Evolutionary conservation across 2,113 vertebrate species (phyloP), one percentile per base, ranked within the genome.

Genomic region (Xiphophorus hellerii): DNA sequence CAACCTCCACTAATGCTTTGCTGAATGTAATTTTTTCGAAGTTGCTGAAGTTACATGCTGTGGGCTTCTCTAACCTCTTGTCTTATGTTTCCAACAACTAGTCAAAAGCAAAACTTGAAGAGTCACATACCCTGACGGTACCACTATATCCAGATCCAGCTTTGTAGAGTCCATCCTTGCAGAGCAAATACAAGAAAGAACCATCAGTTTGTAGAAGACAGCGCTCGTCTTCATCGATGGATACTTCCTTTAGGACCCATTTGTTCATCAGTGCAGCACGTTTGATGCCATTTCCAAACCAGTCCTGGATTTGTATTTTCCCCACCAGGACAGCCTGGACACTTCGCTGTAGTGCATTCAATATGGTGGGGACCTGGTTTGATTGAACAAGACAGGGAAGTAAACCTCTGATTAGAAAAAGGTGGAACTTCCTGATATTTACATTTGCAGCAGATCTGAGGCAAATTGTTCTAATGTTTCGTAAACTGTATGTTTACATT

Each of bases 281-380:
- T 93, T 99, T 99, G 94, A 99, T 99, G 61, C 98, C 98, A 78
- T 97, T 99, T 80, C 97, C 97, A 87, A 99, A 98, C 98, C 98
- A 99, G 86, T 99, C 98, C 87, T 99, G 98, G 92, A 99, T 98
- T 92, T 99, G 98, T 83, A 98, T 97, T 92, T 99, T 99, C 66
- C 98, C 98, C 80, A 99, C 98, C 81, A 99, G 93, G 81, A 99
- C 98, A 4, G 98, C 98, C 88, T 99, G 98, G 3, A 99, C 98
- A 64, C 98, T 99, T 88, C 98, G 95, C 88, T 99, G 98, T 61
- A 99, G 95, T 3, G 98, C 97, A 27, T 97, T 99, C 81, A 99
- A 93, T 86, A 99, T 99, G 69, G 95, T 97, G 93, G 98, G 98
- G 90, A 99, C 98, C 98, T 99, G 90, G 65, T 73, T 77, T 64